phyloP scores from a whole-genome alignment of 2,113 vertebrate species.

The Campylomormyrus tamandua region DNA sequence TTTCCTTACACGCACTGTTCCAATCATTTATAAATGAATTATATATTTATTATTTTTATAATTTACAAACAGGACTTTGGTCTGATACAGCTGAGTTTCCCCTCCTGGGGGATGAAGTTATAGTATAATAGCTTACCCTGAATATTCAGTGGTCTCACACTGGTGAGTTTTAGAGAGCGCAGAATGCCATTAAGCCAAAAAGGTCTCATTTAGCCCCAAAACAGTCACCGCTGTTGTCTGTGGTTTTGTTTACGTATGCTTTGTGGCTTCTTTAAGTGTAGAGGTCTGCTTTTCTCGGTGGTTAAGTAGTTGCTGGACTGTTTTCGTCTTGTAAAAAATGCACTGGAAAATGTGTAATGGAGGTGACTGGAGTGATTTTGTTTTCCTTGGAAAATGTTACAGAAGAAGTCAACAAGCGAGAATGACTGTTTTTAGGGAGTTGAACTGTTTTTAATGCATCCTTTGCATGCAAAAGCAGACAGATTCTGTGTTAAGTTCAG shows the following conservation, averaged over 20 bases:
- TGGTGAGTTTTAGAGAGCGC: neutral
- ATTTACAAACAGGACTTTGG: neutral
- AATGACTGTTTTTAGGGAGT: neutral
- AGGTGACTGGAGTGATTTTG: slow-evolving; percentile 2
- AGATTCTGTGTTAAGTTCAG: neutral
- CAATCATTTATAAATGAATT: neutral
- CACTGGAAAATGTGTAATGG: slow-evolving; percentile 13
- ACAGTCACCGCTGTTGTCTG: neutral
- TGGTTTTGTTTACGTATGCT: neutral
- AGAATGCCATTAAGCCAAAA: neutral
- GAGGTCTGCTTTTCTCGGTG: neutral
- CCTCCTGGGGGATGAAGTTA: neutral
- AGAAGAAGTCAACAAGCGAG: neutral
- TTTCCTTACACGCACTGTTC: neutral
- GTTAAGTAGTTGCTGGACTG: neutral
- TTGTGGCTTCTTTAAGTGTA: slow-evolving; percentile 2
- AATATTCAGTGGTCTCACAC: neutral
- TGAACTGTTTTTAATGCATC: neutral
- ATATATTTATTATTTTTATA: neutral
- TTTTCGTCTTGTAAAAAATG: slow-evolving; percentile 15
- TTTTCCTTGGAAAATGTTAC: slow-evolving; percentile 20
- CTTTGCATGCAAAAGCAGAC: neutral
- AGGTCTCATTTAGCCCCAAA: neutral
- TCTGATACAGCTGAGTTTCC: neutral
- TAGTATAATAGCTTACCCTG: neutral